phyloP scores from a whole-genome alignment of 1,140 invertebrate genomes.

The Episyrphus balteatus region DNA sequence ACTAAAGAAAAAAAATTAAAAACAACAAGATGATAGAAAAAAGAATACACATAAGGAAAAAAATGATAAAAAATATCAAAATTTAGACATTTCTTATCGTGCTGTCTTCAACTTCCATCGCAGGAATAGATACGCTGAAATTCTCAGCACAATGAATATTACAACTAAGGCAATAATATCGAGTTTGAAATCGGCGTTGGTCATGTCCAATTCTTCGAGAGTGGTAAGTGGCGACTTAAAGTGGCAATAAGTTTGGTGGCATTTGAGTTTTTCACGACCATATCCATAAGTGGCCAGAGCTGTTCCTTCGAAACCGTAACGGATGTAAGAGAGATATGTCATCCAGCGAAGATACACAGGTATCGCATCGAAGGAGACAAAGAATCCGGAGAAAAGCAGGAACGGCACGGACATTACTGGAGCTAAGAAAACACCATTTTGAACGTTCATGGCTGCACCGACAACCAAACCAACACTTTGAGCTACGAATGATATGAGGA shows the following conservation, averaged over 20 bases:
- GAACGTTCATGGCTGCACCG: conserved; percentile 86
- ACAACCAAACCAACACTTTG: conserved; percentile 92
- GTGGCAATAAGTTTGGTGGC: conserved; percentile 73
- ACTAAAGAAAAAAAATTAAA: background rate
- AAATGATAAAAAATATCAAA: too few species aligned
- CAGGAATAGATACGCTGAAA: conserved; percentile 84
- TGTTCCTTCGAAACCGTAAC: conserved; percentile 91
- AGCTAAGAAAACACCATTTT: conserved; percentile 90
- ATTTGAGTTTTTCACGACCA: conserved; percentile 65
- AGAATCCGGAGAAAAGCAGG: conserved; percentile 90
- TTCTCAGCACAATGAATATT: conserved; percentile 78
- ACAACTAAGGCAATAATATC: conserved; percentile 74
- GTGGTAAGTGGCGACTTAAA: conserved; percentile 83
- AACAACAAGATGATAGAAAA: background rate
- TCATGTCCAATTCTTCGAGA: conserved; percentile 80
- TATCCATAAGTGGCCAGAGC: conserved; percentile 89
- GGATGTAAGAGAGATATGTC: conserved; percentile 88
- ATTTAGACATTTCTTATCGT: conserved; percentile 41
- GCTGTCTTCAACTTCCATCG: conserved; percentile 73
- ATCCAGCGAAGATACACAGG: conserved; percentile 91
- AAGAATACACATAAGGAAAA: too few species aligned
- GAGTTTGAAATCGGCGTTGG: conserved; percentile 59
- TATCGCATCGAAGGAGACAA: conserved; percentile 93
- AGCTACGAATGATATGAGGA: conserved; percentile 88
- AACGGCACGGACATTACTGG: conserved; percentile 93